Conservation (phyloP, 1,140 invertebrate species). For the Zaprionus vittiger region DNA sequence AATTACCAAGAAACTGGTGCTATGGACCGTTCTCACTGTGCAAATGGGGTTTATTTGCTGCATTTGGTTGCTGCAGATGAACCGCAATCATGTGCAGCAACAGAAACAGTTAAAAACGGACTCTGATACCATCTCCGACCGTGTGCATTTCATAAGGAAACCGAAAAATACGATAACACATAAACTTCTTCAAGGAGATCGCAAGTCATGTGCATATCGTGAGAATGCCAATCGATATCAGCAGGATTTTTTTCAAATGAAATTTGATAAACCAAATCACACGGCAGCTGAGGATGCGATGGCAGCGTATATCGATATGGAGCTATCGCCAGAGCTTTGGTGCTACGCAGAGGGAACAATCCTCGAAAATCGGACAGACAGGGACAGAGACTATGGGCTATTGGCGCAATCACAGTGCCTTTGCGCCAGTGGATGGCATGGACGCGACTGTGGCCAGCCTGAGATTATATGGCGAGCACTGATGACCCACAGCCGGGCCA, state of each 20-base stretch:
- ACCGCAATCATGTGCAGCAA: slow-evolving; percentile 47
- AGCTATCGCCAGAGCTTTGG: slow-evolving; percentile 85
- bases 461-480: slow-evolving; percentile 88
- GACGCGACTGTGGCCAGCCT: slow-evolving; percentile 88
- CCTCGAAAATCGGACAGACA: slow-evolving; percentile 71
- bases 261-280: slow-evolving; percentile 56
- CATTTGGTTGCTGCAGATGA: slow-evolving; percentile 71
- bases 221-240: slow-evolving; percentile 70
- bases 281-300: slow-evolving; percentile 56
- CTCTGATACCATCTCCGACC: neutral
- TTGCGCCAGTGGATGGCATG: slow-evolving; percentile 87
- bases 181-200: neutral
- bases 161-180: neutral
- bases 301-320: slow-evolving; percentile 71
- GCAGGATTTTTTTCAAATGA: slow-evolving; percentile 66
- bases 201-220: slow-evolving; percentile 30
- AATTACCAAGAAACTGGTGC: slow-evolving; percentile 70
- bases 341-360: slow-evolving; percentile 86
- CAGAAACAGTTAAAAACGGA: slow-evolving; percentile 24
- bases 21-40: slow-evolving; percentile 73
- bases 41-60: slow-evolving; percentile 73
- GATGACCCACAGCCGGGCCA: slow-evolving; percentile 84
- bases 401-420: slow-evolving; percentile 84
- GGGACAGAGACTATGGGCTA: slow-evolving; percentile 53
- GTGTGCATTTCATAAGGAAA: slow-evolving; percentile 58